Base-by-base conservation (phyloP, 2,888 invertebrate genomes). In the Cinara cedri region DNA sequence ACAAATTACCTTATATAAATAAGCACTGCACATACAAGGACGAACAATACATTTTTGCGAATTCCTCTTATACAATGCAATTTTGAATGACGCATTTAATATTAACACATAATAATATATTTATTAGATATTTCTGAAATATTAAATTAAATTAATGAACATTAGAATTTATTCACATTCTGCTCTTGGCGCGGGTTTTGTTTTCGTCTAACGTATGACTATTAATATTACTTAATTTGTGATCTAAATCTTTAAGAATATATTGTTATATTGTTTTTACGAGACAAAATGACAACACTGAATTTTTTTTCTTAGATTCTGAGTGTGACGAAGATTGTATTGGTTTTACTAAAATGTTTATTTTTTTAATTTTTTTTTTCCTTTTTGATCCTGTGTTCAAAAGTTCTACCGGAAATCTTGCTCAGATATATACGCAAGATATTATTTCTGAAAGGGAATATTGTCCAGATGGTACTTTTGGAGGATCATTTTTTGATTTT, bases 81-180 rank as follows among this genome's bases (percentile, higher is more conserved):
- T 34, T 34, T 34, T 3, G 10, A 55, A 55, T 70, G 54, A 42
- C 21, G 14, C 54, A 14, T 21, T 70, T 34, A 10, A 3, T 19
- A 19, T 16, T 14, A 54, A 14, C 19, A 70, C n/a, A n/a, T n/a
- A 51, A 68, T 13, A 68, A 26, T 34, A 44, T 21, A 24, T 21
- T 13, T 9, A 46, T 46, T 21, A 46, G 46, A 65, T 14, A 65
- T 21, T 65, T 16, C 14, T 24, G 19, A 46, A 42, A 14, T 55
- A 54, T 34, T 70, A 54, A 19, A 70, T 70, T 70, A 34, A 70
- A 70, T n/a, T 6, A 54, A 70, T 68, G 13, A 55, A 70, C 26
- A 54, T 55, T 21, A 3, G 54, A 42, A 54, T 21, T 10, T 34
- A 34, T n/a, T 42, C 63, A 19, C 42, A 62, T 62, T 42, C 4